Percentiles rank a stretch among this genome's conserved stretches.
phyloP scores from a whole-genome alignment of 2,888 invertebrate genomes.

The Brachylomia viminalis region DNA sequence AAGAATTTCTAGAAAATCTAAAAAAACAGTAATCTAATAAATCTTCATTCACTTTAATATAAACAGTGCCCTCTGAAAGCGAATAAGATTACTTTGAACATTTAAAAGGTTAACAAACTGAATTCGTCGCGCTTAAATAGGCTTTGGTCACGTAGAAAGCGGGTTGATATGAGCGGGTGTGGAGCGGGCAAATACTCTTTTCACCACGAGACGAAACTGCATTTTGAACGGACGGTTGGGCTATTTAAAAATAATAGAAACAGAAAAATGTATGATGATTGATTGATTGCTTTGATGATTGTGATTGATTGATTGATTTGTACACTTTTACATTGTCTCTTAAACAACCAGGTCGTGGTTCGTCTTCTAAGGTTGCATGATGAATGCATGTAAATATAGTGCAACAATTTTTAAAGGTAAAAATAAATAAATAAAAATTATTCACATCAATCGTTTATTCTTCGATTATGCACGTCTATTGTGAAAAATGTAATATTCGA shows the following conservation, averaged over 20 bases:
- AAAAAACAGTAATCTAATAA: slow-evolving; percentile 48
- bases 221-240: not conserved
- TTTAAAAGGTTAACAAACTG: slow-evolving; percentile 55
- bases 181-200: not conserved
- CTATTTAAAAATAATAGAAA: not conserved
- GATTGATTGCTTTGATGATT: not conserved
- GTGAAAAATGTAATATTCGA: not conserved
- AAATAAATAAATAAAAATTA: too few species aligned
- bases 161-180: not conserved
- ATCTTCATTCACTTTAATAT: slow-evolving; percentile 48
- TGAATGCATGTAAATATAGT: too few species aligned
- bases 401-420: too few species aligned
- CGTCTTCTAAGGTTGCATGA: not conserved
- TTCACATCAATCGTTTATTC: too few species aligned
- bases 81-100: slow-evolving; percentile 52
- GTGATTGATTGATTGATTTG: not conserved
- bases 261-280: not conserved
- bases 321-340: not conserved
- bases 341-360: not conserved
- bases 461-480: too few species aligned
- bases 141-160: slow-evolving; percentile 15
- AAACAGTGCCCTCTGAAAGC: slow-evolving; percentile 36
- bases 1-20: slow-evolving; percentile 38
- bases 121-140: slow-evolving; percentile 24
- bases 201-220: not conserved